phyloP scores from a whole-genome alignment of 2,888 invertebrate genomes.

The Lepas anatifera region DNA sequence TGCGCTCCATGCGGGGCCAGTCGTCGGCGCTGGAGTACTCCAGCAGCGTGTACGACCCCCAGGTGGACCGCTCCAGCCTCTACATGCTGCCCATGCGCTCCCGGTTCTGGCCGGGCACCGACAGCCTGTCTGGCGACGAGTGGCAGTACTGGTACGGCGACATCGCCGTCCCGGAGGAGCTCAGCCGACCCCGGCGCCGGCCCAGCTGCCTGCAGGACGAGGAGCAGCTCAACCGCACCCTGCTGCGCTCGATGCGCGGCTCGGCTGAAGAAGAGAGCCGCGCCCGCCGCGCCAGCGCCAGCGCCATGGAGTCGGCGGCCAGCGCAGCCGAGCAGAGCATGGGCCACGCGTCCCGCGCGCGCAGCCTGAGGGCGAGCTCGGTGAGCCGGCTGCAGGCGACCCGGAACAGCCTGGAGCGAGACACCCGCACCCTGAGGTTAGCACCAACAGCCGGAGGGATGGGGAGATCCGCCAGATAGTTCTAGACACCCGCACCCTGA shows the following conservation, averaged over 20 bases:
- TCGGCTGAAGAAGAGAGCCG: neutral
- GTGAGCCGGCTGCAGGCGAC: slow-evolving; percentile 1
- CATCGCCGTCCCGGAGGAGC: slow-evolving; percentile 10
- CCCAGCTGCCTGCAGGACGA: slow-evolving; percentile 2
- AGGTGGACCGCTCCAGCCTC: neutral
- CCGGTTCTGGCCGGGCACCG: slow-evolving; percentile 10
- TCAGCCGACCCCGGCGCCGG: neutral
- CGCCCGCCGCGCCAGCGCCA: neutral
- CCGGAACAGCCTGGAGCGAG: neutral
- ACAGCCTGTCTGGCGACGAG: slow-evolving; percentile 5
- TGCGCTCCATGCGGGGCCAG: neutral
- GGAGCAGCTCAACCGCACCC: neutral
- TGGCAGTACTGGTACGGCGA: slow-evolving; percentile 13
- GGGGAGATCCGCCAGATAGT: too few relatives aligned
- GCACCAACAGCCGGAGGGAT: too few relatives aligned
- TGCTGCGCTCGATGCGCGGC: neutral
- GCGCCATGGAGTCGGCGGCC: neutral
- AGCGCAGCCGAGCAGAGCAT: neutral
- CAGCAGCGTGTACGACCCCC: neutral
- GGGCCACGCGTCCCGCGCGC: neutral
- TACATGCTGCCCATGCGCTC: neutral
- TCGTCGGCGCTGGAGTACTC: neutral
- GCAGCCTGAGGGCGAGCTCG: neutral
- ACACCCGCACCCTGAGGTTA: neutral
- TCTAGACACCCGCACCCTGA: neutral